Evolutionary conservation across 2,113 vertebrate species (phyloP).

Genomic region (Athene noctua): DNA sequence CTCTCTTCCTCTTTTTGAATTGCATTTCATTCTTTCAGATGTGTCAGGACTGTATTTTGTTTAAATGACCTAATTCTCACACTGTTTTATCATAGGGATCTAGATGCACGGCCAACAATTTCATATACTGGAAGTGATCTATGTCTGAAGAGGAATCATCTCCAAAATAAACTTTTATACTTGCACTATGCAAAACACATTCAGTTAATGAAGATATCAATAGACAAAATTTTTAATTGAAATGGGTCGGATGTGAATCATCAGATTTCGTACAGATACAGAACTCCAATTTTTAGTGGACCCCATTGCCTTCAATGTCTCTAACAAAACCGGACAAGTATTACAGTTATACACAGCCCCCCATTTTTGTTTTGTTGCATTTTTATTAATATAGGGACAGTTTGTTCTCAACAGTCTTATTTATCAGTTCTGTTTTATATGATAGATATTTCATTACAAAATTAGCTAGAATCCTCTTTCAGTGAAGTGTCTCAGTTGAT

Average conservation of each 20-base stretch:
- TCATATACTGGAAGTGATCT: not conserved
- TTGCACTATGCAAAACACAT: not conserved
- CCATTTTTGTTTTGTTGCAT: not conserved
- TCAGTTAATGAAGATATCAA: not conserved
- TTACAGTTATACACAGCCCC: not conserved
- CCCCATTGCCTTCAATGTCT: not conserved
- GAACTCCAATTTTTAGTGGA: not conserved
- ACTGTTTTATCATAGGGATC: not conserved
- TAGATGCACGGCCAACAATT: not conserved
- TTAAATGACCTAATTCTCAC: not conserved
- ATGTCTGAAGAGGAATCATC: not conserved
- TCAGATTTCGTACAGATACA: not conserved
- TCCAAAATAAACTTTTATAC: not conserved
- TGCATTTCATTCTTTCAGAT: not conserved
- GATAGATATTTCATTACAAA: not conserved
- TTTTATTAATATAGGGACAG: not conserved
- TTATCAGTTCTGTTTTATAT: not conserved
- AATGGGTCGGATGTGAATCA: not conserved
- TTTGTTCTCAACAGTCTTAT: not conserved
- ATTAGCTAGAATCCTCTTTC: not conserved
- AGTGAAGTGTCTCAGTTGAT: not conserved
- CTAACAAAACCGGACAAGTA: not conserved
- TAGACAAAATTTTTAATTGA: not conserved
- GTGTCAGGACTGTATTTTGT: not conserved
- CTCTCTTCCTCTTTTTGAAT: accelerated